phyloP scores from a whole-genome alignment of 2,797 vertebrate species.

The Bovichtus variegatus region DNA sequence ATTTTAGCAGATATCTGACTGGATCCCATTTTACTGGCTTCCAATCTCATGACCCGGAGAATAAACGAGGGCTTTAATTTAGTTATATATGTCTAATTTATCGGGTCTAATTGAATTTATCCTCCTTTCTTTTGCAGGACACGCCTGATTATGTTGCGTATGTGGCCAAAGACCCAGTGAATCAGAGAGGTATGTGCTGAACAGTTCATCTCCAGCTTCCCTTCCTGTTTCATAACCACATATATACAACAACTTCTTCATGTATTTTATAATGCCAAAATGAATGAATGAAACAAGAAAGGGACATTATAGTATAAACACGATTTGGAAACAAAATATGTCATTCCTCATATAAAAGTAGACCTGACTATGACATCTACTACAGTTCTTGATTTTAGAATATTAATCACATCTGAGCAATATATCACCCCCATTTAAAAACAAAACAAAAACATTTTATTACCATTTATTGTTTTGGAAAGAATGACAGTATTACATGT shows the following conservation, averaged over 20 bases:
- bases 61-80: slow-evolving; percentile 50
- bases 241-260: neutral
- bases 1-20: slow-evolving; percentile 34
- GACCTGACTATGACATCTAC: neutral
- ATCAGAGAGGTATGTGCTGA: slow-evolving; percentile 92
- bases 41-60: slow-evolving; percentile 40
- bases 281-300: neutral
- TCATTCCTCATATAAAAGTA: neutral
- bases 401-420: no score
- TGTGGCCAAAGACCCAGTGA: slow-evolving; percentile 97
- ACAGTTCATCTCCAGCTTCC: slow-evolving; percentile 4
- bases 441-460: no score
- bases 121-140: slow-evolving; percentile 85
- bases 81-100: slow-evolving; percentile 43
- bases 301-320: neutral
- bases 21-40: slow-evolving; percentile 38
- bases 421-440: neutral
- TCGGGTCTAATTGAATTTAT: slow-evolving; percentile 43
- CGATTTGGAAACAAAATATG: neutral
- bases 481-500: no score
- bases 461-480: neutral
- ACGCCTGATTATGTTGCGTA: slow-evolving; percentile 97
- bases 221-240: slow-evolving; percentile 1
- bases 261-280: neutral
- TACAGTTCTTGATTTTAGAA: neutral